Base-by-base conservation (phyloP, 1,140 invertebrate species). In the Eriosoma lanigerum region DNA sequence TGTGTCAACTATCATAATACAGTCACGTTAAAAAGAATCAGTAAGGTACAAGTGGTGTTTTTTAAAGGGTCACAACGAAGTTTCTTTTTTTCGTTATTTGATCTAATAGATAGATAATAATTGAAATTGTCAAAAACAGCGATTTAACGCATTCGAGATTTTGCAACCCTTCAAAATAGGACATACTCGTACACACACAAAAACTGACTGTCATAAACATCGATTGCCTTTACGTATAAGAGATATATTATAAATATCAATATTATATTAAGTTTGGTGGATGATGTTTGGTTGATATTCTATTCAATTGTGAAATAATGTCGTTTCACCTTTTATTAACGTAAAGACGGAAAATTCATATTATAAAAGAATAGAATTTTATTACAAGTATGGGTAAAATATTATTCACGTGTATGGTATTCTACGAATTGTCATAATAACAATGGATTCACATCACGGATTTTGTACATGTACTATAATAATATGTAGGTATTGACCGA, bases 81-180 rank as follows among this genome's bases (percentile, higher is more conserved):
- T 58, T 24, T 38, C 38, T 64, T 64, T 62, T n/a, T 38, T 64
- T 26, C 46, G 66, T 17, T 32, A 50, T 70, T 70, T 46, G 66
- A 50, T 70, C 46, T 26, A 26, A 50, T 44, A 46, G n/a, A 26
- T 75, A 75, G 72, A 75, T 75, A 54, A 50, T 70, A 70, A 70
- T 70, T 70, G 66, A 50, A 70, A 76, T 76, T 76, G 73, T 76
- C 73, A 76, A 60, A 76, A 76, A 48, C 73, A 76, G 73, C 54
- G 15, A 19, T 60, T 44, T 56, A 58, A 44, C 54, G 52, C 54
- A 17, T 76, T 44, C 54, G 54, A 60, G 19, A 54, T 75, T 75
- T n/a, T 32, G n/a, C n/a, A 46, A 76, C 54, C 73, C 32, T 76
- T 76, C 54, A 9, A 24, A 32, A 38, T 24, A 44, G 44, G n/a